Evolutionary conservation across 2,113 vertebrate genomes (phyloP).

Genomic region (Barnardius zonarius): DNA sequence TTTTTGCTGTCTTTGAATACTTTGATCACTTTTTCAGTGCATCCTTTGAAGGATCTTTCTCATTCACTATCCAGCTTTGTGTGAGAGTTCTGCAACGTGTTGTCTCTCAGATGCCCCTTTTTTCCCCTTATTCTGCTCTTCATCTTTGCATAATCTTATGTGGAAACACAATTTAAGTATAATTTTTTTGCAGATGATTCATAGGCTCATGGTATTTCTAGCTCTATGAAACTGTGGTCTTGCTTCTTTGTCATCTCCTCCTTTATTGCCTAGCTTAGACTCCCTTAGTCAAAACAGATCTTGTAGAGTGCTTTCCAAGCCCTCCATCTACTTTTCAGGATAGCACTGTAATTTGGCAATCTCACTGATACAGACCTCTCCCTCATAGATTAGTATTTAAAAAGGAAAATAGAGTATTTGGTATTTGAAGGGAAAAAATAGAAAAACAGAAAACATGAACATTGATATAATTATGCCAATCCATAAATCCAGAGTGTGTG

Average conservation of each 20-base stretch:
- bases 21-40: background rate
- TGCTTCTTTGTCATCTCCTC: background rate
- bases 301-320: background rate
- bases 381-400: background rate
- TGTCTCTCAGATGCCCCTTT: background rate
- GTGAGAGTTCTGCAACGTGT: slow-evolving; percentile 13
- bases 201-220: background rate
- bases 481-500: background rate
- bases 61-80: background rate
- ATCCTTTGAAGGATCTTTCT: background rate
- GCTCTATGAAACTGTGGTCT: slow-evolving; percentile 8
- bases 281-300: background rate
- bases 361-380: background rate
- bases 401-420: background rate
- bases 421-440: background rate
- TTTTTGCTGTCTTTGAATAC: background rate
- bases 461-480: background rate
- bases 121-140: background rate
- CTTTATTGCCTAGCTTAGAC: background rate
- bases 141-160: slow-evolving; percentile 27
- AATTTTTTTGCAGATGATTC: slow-evolving; percentile 36
- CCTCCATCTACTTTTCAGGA: background rate
- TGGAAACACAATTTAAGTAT: slow-evolving; percentile 18
- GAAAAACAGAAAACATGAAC: background rate
- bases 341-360: background rate